phyloP scores from a whole-genome alignment of 2,888 invertebrate species.

The Nasonovia ribisnigri region DNA sequence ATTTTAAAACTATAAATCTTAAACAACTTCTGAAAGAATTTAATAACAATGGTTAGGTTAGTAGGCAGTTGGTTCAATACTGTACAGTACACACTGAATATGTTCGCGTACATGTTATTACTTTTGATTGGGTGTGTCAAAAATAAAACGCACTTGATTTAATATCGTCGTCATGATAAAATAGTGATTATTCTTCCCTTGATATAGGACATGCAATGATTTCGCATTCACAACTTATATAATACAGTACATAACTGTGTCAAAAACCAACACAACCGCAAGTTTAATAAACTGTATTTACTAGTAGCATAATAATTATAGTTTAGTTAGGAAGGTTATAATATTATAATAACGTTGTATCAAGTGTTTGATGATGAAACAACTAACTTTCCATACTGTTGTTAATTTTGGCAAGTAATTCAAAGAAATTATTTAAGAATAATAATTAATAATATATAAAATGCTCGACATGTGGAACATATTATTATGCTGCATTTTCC shows the following conservation, averaged over 20 bases:
- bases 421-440: too few species aligned
- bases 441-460: background rate
- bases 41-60: background rate
- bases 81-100: background rate
- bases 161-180: background rate
- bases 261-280: background rate
- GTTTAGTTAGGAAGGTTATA: background rate
- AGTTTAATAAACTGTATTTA: background rate
- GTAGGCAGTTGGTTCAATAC: background rate
- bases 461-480: background rate
- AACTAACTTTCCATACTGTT: background rate
- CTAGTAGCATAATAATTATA: background rate
- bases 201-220: background rate
- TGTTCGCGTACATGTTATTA: background rate
- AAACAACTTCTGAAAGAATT: background rate
- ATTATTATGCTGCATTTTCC: background rate
- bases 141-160: background rate
- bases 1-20: conserved; percentile 14
- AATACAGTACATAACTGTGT: background rate
- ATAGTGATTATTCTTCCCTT: background rate
- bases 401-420: background rate
- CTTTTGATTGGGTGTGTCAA: background rate
- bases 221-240: background rate
- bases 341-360: background rate
- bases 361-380: background rate